Evolutionary conservation across 2,797 vertebrate genomes (phyloP), one percentile per base, ranked within the genome.

Genomic region (Babyrousa celebensis): DNA sequence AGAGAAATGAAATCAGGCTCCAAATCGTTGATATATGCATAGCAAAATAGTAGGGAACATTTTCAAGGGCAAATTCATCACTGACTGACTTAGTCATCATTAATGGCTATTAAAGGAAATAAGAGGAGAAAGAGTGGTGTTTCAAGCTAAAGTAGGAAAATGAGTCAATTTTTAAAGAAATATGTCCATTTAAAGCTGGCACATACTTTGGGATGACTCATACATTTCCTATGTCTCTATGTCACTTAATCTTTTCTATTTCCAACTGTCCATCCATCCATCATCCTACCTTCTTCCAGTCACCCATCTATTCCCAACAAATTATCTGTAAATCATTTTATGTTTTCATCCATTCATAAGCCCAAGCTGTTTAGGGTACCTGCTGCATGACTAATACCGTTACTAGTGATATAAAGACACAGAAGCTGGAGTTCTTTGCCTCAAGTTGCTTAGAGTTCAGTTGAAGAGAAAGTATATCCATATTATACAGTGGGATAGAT

Each of bases 51-150:
- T 4, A 82, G 23, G 91, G 12, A 96, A 52, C 79, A 91, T 12
- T 86, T 87, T 78, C 29, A n/a, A 8, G 60, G 95, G 16, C n/a
- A 65, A 54, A 96, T 96, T 97, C 93, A 88, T 95, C 77, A 92
- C 60, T 20, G 27, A 16, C 25, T 71, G 94, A 60, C 60, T 94
- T 95, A 65, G 74, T 97, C 91, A 90, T 97, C 60, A 80, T 89
- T 89, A 94, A 95, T 6, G 3, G 25, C 65, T 54, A 83, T 52
- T 82, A 88, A 65, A 67, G 86, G 40, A 62, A 80, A 89, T 48
- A 94, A 89, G 10, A 74, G 60, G 25, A 85, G 70, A 95, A 94
- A 79, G 62, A 95, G 86, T 58, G n/a, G 3, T 54, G 92, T 79
- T 91, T 85, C 91, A 84, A 95, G 79, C 91, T 48, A 86, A 97